These are phyloP conservation scores for Leiothrix lutea DNA, from an alignment of 2,113 vertebrate species.

Conservation along the genomic window DNA sequence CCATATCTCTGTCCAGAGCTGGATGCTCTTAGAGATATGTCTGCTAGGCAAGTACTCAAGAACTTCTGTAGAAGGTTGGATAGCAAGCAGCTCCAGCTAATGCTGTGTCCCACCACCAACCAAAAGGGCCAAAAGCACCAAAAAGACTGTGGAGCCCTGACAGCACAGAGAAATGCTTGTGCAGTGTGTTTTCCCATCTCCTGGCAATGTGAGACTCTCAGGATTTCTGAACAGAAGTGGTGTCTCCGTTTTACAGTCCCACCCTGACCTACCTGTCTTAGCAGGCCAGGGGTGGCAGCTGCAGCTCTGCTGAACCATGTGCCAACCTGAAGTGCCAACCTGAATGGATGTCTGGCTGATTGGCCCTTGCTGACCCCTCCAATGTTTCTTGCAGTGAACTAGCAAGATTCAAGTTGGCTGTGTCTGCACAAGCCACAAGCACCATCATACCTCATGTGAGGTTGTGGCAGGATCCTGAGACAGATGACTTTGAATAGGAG, in stretches of 20 bases:
- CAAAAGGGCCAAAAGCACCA: background rate
- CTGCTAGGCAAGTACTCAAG: background rate
- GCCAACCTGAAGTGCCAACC: background rate
- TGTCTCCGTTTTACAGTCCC: background rate
- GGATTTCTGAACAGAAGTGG: background rate
- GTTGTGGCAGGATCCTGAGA: background rate
- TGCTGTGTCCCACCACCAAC: background rate
- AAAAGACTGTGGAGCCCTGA: background rate
- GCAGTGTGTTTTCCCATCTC: background rate
- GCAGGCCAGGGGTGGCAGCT: background rate
- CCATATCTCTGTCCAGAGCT: background rate
- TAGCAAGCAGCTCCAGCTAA: background rate
- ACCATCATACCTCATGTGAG: background rate
- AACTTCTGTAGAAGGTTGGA: background rate
- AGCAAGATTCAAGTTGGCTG: background rate
- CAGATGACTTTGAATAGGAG: background rate
- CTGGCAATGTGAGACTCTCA: background rate
- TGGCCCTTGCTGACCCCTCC: background rate
- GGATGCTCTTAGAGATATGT: background rate
- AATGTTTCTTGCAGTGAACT: background rate
- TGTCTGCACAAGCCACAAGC: background rate
- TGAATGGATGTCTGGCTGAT: background rate
- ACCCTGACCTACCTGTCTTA: background rate
- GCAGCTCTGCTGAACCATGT: background rate
- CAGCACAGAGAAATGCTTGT: background rate